These are phyloP conservation scores for Pocillopora grandis DNA, from an alignment of 92 coral and sea anemone genomes.

Conservation along the genomic window DNA sequence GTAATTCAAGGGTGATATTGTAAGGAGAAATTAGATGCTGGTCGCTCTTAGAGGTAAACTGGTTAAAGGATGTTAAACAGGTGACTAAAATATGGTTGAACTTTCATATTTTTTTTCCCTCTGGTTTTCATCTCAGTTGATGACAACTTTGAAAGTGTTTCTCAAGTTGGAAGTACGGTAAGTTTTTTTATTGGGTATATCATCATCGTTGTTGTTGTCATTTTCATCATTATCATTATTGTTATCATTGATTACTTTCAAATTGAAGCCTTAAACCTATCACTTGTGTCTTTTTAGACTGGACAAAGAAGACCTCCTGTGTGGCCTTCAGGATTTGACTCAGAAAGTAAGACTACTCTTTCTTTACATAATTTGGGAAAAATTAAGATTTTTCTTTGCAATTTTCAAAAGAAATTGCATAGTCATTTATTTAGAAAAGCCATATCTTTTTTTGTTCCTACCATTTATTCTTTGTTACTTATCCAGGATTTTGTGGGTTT, in stretches of 20 bases:
- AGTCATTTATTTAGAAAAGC: too few relatives aligned
- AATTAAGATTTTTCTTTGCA: background rate
- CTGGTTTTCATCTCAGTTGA: slow-evolving; percentile 43
- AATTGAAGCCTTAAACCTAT: background rate
- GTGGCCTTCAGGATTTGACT: slow-evolving; percentile 91
- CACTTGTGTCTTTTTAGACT: slow-evolving; percentile 18
- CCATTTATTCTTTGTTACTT: too few relatives aligned
- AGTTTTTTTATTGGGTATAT: background rate
- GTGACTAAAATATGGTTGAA: too few relatives aligned
- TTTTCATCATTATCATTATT: background rate
- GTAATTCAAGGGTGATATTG: too few relatives aligned
- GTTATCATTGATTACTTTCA: background rate
- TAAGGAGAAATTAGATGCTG: too few relatives aligned
- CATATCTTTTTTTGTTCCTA: too few relatives aligned
- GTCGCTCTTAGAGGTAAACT: background rate
- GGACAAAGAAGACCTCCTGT: slow-evolving; percentile 56
- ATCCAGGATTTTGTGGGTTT: background rate
- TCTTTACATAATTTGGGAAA: background rate
- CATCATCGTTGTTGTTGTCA: background rate
- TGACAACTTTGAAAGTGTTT: slow-evolving; percentile 83
- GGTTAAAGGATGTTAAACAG: too few relatives aligned
- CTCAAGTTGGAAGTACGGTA: slow-evolving; percentile 82
- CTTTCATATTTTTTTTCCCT: background rate
- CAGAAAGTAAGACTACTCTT: slow-evolving; percentile 70
- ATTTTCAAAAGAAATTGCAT: background rate